Percentiles rank a stretch among this genome's conserved stretches.
These are phyloP conservation scores for Gymnocephalus cernua DNA, from an alignment of 2,113 vertebrate species.

Conservation along the genomic window DNA sequence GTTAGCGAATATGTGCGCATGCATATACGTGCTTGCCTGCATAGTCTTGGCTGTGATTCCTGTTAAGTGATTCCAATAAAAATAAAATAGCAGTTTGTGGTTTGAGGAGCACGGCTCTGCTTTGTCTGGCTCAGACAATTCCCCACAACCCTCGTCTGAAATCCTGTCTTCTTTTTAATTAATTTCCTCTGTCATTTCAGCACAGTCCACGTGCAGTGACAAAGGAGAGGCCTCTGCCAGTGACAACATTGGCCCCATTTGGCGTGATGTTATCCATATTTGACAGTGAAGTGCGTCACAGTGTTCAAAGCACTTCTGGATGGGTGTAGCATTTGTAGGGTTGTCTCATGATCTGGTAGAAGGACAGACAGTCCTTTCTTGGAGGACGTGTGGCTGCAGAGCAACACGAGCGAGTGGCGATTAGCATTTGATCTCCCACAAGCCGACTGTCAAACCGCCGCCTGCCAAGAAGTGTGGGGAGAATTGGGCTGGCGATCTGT, in stretches of 20 bases:
- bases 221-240: slow-evolving; percentile 34
- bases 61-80: slow-evolving; percentile 43
- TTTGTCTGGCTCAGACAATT: slow-evolving; percentile 47
- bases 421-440: slow-evolving; percentile 73
- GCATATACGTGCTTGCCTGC: slow-evolving; percentile 23
- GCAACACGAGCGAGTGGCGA: slow-evolving; percentile 52
- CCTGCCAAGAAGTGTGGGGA: slow-evolving; percentile 67
- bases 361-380: slow-evolving; percentile 33
- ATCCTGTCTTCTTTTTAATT: slow-evolving; percentile 49
- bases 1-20: slow-evolving; percentile 14
- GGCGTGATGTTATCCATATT: slow-evolving; percentile 30
- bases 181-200: slow-evolving; percentile 37
- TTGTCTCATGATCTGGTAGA: slow-evolving; percentile 27
- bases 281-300: slow-evolving; percentile 37
- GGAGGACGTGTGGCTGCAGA: slow-evolving; percentile 58
- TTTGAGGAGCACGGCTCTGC: slow-evolving; percentile 35
- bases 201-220: slow-evolving; percentile 32
- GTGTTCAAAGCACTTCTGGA: slow-evolving; percentile 47
- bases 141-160: slow-evolving; percentile 26
- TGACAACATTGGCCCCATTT: background rate
- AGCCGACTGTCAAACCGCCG: slow-evolving; percentile 50
- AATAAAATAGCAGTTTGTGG: slow-evolving; percentile 30
- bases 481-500: slow-evolving; percentile 74
- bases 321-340: slow-evolving; percentile 10
- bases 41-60: slow-evolving; percentile 15